Evolutionary conservation across 2,888 invertebrate species (phyloP).

Genomic region (Drosophila tripunctata): DNA sequence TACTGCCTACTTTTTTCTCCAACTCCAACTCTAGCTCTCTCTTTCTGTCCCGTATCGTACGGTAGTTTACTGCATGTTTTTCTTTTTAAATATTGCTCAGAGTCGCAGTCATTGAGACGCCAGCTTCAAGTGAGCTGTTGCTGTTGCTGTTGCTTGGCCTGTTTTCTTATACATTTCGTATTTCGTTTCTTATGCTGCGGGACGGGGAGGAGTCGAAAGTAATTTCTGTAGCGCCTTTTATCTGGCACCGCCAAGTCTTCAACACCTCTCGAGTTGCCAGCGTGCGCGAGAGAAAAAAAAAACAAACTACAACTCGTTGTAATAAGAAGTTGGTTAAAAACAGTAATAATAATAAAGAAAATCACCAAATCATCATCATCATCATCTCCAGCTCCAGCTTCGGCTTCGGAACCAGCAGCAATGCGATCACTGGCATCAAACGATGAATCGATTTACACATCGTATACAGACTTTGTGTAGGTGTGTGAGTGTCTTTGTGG

Average conservation of each 20-base stretch:
- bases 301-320: constrained; percentile 67
- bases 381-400: constrained; percentile 42
- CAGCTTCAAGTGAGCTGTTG: constrained; percentile 53
- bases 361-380: constrained; percentile 80
- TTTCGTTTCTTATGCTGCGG: constrained; percentile 25
- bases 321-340: constrained; percentile 81
- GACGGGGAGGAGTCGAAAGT: constrained; percentile 55
- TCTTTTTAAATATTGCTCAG: constrained; percentile 65
- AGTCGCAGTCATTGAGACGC: constrained; percentile 48
- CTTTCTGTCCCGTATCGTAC: constrained; percentile 39
- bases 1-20: constrained; percentile 63
- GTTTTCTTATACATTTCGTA: constrained; percentile 21
- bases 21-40: background rate
- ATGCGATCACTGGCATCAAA: constrained; percentile 63
- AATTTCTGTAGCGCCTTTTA: constrained; percentile 75
- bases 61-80: constrained; percentile 69
- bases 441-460: constrained; percentile 79
- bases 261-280: constrained; percentile 72
- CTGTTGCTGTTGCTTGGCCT: constrained; percentile 53
- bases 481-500: constrained; percentile 26
- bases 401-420: constrained; percentile 41
- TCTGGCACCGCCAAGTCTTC: constrained; percentile 80
- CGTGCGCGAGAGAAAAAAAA: constrained; percentile 39
- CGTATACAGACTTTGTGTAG: constrained; percentile 38
- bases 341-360: constrained; percentile 80